phyloP scores from a whole-genome alignment of 2,113 vertebrate species.

The Phoenicopterus ruber region DNA sequence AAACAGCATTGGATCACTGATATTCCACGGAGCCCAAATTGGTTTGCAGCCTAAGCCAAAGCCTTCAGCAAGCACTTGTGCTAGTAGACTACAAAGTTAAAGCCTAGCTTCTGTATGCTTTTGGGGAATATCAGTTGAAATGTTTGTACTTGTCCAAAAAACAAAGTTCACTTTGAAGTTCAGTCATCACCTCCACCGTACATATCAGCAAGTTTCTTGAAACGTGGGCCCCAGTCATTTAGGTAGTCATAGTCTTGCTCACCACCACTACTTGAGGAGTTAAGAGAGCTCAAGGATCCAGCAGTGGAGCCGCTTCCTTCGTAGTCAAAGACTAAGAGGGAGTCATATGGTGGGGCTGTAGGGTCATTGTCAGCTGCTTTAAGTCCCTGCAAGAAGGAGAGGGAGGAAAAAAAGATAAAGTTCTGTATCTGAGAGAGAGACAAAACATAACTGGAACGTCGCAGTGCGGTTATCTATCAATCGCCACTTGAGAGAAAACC shows the following conservation, averaged over 20 bases:
- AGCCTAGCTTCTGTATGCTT: conserved; percentile 92
- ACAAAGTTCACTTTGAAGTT: conserved; percentile 77
- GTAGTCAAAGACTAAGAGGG: conserved; percentile 97
- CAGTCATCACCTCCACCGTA: conserved; percentile 96
- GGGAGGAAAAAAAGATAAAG: neutral
- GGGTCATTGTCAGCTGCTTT: conserved; percentile 97
- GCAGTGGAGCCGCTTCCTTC: conserved; percentile 96
- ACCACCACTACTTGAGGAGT: conserved; percentile 95
- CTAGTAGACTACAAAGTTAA: conserved; percentile 97
- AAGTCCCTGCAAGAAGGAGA: conserved; percentile 81
- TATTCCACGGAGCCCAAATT: conserved; percentile 83
- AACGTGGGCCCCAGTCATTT: conserved; percentile 98
- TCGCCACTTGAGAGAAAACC: neutral
- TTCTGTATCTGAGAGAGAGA: neutral
- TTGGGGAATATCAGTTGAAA: conserved; percentile 88
- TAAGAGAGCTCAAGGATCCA: conserved; percentile 96
- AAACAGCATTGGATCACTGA: conserved; percentile 89
- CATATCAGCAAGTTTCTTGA: conserved; percentile 99
- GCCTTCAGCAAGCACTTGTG: conserved; percentile 94
- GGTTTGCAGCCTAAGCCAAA: conserved; percentile 88
- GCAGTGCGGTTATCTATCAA: neutral
- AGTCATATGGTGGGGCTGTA: conserved; percentile 95
- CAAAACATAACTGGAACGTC: neutral
- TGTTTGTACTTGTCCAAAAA: conserved; percentile 85
- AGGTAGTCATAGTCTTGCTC: conserved; percentile 99